A percentile compares a stretch with the other conserved stretches of the same genome.
Evolutionary conservation across 2,797 vertebrate genomes (phyloP).

Genomic region (Distichodus sexfasciatus): DNA sequence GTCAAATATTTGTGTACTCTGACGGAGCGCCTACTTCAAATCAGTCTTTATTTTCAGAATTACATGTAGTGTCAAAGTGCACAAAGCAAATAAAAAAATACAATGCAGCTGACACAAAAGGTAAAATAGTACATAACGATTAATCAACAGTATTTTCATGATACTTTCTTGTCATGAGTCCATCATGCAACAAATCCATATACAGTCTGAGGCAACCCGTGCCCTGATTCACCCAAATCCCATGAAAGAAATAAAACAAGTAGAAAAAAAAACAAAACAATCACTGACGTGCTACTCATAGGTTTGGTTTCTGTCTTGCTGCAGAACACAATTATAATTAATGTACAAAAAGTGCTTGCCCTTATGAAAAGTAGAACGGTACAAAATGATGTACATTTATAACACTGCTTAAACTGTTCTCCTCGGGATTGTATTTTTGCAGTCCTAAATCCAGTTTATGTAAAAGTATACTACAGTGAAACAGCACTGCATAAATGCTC

Average conservation of each 20-base stretch:
- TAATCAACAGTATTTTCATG: constrained; percentile 75
- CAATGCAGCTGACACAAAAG: constrained; percentile 66
- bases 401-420: constrained; percentile 1
- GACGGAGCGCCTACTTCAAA: no score
- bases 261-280: constrained; percentile 57
- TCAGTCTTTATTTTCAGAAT: constrained; percentile 69
- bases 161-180: constrained; percentile 75
- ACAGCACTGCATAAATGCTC: constrained; percentile 60
- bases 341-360: constrained; percentile 64
- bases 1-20: no score
- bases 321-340: constrained; percentile 59
- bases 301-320: constrained; percentile 61
- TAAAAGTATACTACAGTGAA: constrained; percentile 60
- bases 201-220: constrained; percentile 86
- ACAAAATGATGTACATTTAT: not conserved
- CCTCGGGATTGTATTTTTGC: constrained; percentile 24
- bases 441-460: constrained; percentile 51
- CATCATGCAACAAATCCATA: constrained; percentile 77
- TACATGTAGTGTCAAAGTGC: constrained; percentile 75
- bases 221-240: constrained; percentile 78
- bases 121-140: constrained; percentile 60
- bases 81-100: constrained; percentile 68
- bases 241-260: constrained; percentile 62
- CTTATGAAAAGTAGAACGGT: constrained; percentile 50
- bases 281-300: constrained; percentile 55